A percentile compares a stretch with the other conserved stretches of the same genome.
Conservation (phyloP, 2,797 vertebrate genomes). For the Enteromius unitaeniatus region DNA sequence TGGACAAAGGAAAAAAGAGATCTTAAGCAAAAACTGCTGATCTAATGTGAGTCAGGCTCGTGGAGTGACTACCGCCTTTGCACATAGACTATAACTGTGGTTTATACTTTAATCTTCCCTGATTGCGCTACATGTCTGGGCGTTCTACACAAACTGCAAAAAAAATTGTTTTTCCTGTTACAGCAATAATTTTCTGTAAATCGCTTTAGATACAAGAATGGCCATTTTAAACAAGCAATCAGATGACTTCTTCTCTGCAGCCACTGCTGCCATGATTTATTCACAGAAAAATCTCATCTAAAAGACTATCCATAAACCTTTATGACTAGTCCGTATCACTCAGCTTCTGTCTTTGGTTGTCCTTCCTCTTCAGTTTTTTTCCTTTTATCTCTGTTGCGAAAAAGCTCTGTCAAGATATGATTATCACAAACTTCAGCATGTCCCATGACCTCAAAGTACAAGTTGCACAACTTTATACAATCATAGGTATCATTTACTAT, state of each 20-base stretch:
- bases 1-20: constrained; percentile 61
- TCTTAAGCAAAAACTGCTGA: background rate
- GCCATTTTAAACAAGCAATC: background rate
- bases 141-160: background rate
- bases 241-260: background rate
- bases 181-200: constrained; percentile 12
- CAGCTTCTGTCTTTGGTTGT: background rate
- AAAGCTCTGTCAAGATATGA: background rate
- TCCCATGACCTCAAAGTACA: constrained; percentile 23
- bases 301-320: constrained; percentile 28
- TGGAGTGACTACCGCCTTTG: background rate
- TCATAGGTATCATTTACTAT: constrained; percentile 13
- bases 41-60: background rate
- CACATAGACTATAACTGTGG: background rate
- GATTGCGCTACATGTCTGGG: background rate
- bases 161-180: background rate
- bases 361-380: background rate
- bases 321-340: background rate
- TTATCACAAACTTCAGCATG: constrained; percentile 19
- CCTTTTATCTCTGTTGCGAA: constrained; percentile 18
- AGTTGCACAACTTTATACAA: constrained; percentile 38
- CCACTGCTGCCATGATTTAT: background rate
- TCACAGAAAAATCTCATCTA: background rate
- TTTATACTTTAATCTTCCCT: background rate
- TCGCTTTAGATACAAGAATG: background rate